Evolutionary conservation across 2,888 invertebrate species (phyloP), one percentile per base, ranked within the genome.

Genomic region (Mythimna vitellina): DNA sequence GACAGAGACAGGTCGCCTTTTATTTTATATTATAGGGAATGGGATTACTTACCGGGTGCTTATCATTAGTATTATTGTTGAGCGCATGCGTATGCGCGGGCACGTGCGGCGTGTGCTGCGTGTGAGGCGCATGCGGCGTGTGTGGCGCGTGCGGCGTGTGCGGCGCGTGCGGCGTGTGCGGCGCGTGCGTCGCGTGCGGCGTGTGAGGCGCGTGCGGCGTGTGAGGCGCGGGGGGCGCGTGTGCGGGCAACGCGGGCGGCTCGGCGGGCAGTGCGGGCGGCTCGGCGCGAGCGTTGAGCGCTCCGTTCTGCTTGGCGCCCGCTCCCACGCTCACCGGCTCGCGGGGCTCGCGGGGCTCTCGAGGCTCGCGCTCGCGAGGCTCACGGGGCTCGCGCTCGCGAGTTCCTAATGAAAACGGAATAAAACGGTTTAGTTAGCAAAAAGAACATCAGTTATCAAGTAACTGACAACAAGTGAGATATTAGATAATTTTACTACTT

Each of bases 21-120:
- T 42, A 42, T 42, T 42, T 10, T 10, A 46, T 46, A 46, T 17
- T 46, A 3, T 46, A 3, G 14, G 10, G 14, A 20, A 46, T 8
- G 20, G n/a, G 3, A 17, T 29, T 8, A 4, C 32, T 57, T 57
- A 95, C 94, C 74, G 92, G 86, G 57, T 89, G 93, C 74, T 94
- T 93, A 88, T 96, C 91, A 82, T 89, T 77, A 69, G 91, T 87
- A 87, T 94, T 93, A 89, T 94, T 94, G 90, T 94, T 94, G 84
- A 83, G 86, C 73, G 87, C 88, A 12, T 78, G 78, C 17, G 64
- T 60, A 14, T 78, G 76, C 60, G 88, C 87, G 25, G 62, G 63
- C 58, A 35, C 78, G n/a, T 58, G 77, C 22, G 63, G 70, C 46
- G 29, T 8, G 22, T 65, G 64, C 14, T 56, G 49, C n/a, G 14